phyloP scores from a whole-genome alignment of 1,140 invertebrate genomes.

The Tyrophagus putrescentiae region DNA sequence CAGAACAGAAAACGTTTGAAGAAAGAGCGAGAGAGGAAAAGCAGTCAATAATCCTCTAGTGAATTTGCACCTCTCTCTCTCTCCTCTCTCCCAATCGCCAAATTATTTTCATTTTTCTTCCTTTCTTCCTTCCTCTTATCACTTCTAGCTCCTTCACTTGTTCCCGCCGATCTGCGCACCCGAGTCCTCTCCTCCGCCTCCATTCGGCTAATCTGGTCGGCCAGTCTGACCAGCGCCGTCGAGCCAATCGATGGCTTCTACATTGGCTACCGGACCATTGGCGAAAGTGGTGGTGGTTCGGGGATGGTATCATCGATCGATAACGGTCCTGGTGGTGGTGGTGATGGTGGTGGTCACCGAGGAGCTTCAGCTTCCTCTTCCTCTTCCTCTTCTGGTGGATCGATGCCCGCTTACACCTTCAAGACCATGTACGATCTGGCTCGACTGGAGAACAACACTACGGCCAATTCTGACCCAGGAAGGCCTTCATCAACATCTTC shows the following conservation, averaged over 20 bases:
- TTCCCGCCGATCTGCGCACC: constrained; percentile 26
- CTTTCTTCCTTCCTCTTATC: not conserved
- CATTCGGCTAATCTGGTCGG: constrained; percentile 26
- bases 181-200: constrained; percentile 25
- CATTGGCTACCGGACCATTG: constrained; percentile 37
- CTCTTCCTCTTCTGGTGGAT: no score
- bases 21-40: no score
- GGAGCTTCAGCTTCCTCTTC: no score
- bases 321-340: constrained; percentile 20
- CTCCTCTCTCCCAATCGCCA: not conserved
- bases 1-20: no score
- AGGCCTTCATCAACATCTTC: not conserved
- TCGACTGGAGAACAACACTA: not conserved
- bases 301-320: not conserved
- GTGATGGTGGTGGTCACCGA: not conserved
- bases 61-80: not conserved
- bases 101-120: constrained; percentile 7
- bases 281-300: not conserved
- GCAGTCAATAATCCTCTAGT: not conserved
- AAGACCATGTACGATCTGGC: constrained; percentile 14
- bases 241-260: constrained; percentile 42
- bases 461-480: not conserved
- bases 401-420: not conserved
- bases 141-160: constrained; percentile 27
- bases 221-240: not conserved